Evolutionary conservation across 2,888 invertebrate species (phyloP).

Genomic region (Mesochorus sp.): DNA sequence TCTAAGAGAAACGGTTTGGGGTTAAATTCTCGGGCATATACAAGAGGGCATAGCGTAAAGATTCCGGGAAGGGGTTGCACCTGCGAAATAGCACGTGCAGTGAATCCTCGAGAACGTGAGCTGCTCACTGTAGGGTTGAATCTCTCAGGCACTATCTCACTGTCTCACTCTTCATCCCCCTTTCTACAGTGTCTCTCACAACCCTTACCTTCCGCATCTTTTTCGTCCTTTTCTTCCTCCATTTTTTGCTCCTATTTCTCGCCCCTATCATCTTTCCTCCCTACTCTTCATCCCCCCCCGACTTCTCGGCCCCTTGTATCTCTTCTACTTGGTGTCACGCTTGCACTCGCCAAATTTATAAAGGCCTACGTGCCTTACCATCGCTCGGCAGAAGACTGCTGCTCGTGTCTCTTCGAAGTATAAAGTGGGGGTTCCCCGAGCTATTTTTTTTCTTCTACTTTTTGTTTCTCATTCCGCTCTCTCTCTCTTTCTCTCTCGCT

Average conservation of each 20-base stretch:
- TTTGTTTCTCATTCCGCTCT: background rate
- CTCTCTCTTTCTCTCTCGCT: slow-evolving; percentile 3
- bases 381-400: slow-evolving; percentile 30
- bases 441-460: slow-evolving; percentile 8
- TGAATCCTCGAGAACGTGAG: slow-evolving; percentile 75
- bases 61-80: slow-evolving; percentile 43
- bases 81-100: slow-evolving; percentile 74
- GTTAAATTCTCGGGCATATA: background rate
- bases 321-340: slow-evolving; percentile 50
- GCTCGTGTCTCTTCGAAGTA: slow-evolving; percentile 38
- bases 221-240: slow-evolving; percentile 1
- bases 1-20: background rate
- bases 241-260: background rate
- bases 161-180: slow-evolving; percentile 39
- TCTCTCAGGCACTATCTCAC: slow-evolving; percentile 54
- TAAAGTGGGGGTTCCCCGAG: slow-evolving; percentile 10
- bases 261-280: slow-evolving; percentile 35
- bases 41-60: slow-evolving; percentile 25
- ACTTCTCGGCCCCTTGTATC: slow-evolving; percentile 13
- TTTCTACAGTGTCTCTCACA: slow-evolving; percentile 15
- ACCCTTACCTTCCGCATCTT: slow-evolving; percentile 13
- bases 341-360: slow-evolving; percentile 75
- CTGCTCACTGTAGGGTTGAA: slow-evolving; percentile 64
- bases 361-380: slow-evolving; percentile 77
- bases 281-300: slow-evolving; percentile 10